These are phyloP conservation scores for Metopolophium dirhodum DNA, from an alignment of 1,140 invertebrate species.

Conservation along the genomic window DNA sequence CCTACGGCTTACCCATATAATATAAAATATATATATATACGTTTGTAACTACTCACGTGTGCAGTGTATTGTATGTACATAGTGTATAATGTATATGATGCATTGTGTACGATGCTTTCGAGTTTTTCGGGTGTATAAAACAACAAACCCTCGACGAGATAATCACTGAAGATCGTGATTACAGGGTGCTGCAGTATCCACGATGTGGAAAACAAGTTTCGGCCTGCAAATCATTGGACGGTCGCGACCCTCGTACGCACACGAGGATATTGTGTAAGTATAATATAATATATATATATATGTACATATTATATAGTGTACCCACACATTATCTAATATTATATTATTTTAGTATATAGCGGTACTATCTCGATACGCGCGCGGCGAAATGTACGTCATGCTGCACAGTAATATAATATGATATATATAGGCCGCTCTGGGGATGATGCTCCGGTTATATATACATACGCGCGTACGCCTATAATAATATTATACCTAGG, in stretches of 20 bases:
- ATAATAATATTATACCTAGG: neutral
- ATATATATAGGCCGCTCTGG: neutral
- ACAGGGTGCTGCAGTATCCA: neutral
- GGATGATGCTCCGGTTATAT: neutral
- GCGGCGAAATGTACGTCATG: no score
- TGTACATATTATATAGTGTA: neutral
- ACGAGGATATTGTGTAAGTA: neutral
- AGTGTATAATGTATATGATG: neutral
- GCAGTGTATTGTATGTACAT: neutral
- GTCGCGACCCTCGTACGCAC: neutral
- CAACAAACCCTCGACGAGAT: constrained; percentile 19
- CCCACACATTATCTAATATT: no score
- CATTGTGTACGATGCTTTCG: neutral
- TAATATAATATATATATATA: neutral
- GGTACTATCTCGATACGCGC: neutral
- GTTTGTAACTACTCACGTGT: neutral
- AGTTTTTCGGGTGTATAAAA: neutral
- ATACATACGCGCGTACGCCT: neutral
- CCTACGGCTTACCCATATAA: neutral
- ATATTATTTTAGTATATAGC: constrained; percentile 10
- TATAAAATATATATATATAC: neutral
- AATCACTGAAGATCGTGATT: neutral
- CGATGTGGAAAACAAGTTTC: neutral
- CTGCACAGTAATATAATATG: no score
- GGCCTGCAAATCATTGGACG: neutral